phyloP scores from a whole-genome alignment of 1,140 invertebrate genomes.

The Pararge aegeria region DNA sequence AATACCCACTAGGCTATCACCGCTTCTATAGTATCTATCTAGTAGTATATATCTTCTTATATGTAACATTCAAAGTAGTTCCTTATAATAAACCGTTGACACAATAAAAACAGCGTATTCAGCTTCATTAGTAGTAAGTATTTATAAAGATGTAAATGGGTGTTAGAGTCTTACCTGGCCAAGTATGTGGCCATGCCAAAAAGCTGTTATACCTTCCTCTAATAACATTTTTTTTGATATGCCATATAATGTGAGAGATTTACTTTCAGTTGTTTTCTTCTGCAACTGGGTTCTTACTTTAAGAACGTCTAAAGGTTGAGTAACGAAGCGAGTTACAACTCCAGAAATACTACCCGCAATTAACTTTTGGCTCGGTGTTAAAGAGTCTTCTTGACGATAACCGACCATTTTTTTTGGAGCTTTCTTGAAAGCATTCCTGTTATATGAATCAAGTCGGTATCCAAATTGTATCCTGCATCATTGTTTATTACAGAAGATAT shows the following conservation, averaged over 20 bases:
- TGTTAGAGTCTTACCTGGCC: slow-evolving; percentile 48
- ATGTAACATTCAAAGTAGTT: too few species aligned
- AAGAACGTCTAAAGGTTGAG: slow-evolving; percentile 62
- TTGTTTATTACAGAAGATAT: slow-evolving; percentile 4
- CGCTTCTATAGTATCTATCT: too few species aligned
- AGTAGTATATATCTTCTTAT: too few species aligned
- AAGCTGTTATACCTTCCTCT: slow-evolving; percentile 58
- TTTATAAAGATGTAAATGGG: background rate
- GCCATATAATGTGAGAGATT: slow-evolving; percentile 27
- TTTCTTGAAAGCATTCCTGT: slow-evolving; percentile 3
- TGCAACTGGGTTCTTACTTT: slow-evolving; percentile 57
- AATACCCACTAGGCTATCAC: too few species aligned
- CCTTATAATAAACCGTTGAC: too few species aligned
- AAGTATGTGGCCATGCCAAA: slow-evolving; percentile 62
- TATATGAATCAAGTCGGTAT: background rate
- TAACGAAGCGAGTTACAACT: slow-evolving; percentile 52
- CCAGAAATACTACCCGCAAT: slow-evolving; percentile 56
- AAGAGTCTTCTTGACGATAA: slow-evolving; percentile 46
- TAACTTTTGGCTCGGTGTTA: slow-evolving; percentile 53
- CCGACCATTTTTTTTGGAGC: slow-evolving; percentile 52
- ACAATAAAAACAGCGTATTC: too few species aligned
- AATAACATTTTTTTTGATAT: slow-evolving; percentile 43
- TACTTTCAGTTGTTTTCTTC: slow-evolving; percentile 20
- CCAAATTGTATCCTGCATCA: background rate
- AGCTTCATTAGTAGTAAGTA: too few species aligned